Percentiles rank a stretch among this genome's conserved stretches.
phyloP scores from a whole-genome alignment of 2,113 vertebrate genomes.

The Bambusicola thoracicus region DNA sequence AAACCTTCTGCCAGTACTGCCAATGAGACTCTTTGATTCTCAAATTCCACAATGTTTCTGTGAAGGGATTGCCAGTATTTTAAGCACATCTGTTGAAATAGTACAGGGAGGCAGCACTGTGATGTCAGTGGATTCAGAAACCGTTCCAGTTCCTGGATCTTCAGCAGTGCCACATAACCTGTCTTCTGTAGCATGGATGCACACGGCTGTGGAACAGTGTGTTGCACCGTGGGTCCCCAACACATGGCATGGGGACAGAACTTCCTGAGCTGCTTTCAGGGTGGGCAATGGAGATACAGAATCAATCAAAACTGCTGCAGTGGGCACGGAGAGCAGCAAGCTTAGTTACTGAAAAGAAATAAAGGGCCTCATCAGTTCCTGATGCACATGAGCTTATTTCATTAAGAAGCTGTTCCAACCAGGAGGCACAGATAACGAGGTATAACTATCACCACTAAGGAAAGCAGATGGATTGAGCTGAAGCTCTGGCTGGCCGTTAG shows the following conservation, averaged over 20 bases:
- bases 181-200: background rate
- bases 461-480: background rate
- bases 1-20: background rate
- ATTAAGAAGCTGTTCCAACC: background rate
- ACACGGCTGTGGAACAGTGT: background rate
- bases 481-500: background rate
- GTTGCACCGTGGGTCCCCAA: background rate
- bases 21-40: background rate
- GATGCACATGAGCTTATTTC: background rate
- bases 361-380: background rate
- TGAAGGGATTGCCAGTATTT: background rate
- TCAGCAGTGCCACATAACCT: background rate
- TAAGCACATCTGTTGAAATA: background rate
- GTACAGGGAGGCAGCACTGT: background rate
- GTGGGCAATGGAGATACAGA: background rate
- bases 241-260: background rate
- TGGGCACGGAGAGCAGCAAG: background rate
- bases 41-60: background rate
- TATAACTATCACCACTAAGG: no score
- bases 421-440: background rate
- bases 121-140: background rate
- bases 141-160: background rate
- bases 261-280: slow-evolving; percentile 31
- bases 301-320: background rate
- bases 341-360: background rate